Percentiles rank a stretch among this genome's conserved stretches.
phyloP scores from a whole-genome alignment of 2,797 vertebrate genomes.

The Typhlichthys subterraneus region DNA sequence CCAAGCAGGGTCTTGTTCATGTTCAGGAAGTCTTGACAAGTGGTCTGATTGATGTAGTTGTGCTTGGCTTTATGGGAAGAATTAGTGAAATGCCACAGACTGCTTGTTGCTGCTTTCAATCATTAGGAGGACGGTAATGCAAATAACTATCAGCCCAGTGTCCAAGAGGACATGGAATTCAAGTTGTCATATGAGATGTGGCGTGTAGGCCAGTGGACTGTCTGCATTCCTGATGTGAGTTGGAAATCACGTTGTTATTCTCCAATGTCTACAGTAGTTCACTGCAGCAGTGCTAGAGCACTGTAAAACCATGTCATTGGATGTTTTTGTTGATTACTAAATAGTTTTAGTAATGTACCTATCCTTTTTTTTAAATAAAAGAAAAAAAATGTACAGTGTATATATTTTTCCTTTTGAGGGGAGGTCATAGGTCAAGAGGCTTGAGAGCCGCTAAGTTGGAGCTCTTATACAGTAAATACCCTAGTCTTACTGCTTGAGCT shows the following conservation, averaged over 20 bases:
- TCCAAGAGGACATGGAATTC: constrained; percentile 78
- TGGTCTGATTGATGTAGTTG: too few species aligned
- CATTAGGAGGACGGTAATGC: constrained; percentile 69
- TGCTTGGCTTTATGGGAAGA: neutral
- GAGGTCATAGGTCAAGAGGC: too few species aligned
- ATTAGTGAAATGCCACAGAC: constrained; percentile 34
- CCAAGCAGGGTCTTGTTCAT: too few species aligned
- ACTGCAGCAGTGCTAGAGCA: constrained; percentile 22
- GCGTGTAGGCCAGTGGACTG: constrained; percentile 74
- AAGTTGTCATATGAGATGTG: constrained; percentile 83
- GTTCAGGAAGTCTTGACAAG: too few species aligned
- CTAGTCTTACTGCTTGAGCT: constrained; percentile 41
- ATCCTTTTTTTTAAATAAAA: too few species aligned
- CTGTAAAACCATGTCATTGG: constrained; percentile 42
- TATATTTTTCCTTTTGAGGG: too few species aligned
- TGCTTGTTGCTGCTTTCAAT: constrained; percentile 25
- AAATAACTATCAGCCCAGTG: constrained; percentile 57
- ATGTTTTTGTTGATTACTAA: neutral
- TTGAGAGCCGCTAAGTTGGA: too few species aligned
- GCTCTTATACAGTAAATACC: too few species aligned
- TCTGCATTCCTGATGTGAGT: constrained; percentile 77
- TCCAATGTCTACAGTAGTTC: constrained; percentile 40
- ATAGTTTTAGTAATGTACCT: too few species aligned
- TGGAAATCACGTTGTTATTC: constrained; percentile 38
- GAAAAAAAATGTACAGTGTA: too few species aligned